Evolutionary conservation across 2,888 invertebrate species (phyloP), one percentile per base, ranked within the genome.

Genomic region (Drosophila mimetica): DNA sequence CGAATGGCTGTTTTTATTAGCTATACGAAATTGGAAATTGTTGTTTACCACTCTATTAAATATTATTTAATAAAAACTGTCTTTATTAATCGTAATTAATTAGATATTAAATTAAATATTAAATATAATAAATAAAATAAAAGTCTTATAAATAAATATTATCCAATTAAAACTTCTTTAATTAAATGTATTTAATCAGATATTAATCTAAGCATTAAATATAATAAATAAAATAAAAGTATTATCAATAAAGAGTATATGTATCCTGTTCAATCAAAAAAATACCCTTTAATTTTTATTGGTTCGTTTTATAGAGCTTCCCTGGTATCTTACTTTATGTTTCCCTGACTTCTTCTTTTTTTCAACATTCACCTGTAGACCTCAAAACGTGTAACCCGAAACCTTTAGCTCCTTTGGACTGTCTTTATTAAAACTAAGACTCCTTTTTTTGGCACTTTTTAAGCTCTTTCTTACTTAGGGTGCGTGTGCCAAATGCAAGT

Each of bases 401-500:
- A 47, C 60, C 61, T 20, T 16, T 11, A 25, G 44, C 60, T 44
- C 16, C 36, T 16, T 52, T 22, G 36, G 28, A 59, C 36, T 14
- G 37, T 37, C 37, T 60, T 61, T n/a, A 61, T 46, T 46, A 46
- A 47, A 37, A 59, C 36, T 46, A 11, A 30, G 44, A 22, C 32
- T 1, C 14, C 11, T 28, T 42, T 32, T n/a, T 20, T 11, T 30
- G 30, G 9, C 54, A 28, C 28, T 20, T 36, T 47, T 59, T 22
- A 59, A 46, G 60, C 42, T 28, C 18, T 28, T 30, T 7, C 22
- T 9, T 44, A 11, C 16, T 25, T 7, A 18, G 28, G 37, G 22
- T 61, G 61, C 61, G 60, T 61, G 60, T 46, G 60, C 37, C 60
- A 60, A 60, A 22, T 61, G 60, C 60, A 59, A 61, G 60, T 39